These are phyloP conservation scores for Tadarida brasiliensis DNA, from an alignment of 2,797 vertebrate species.

Conservation along the genomic window DNA sequence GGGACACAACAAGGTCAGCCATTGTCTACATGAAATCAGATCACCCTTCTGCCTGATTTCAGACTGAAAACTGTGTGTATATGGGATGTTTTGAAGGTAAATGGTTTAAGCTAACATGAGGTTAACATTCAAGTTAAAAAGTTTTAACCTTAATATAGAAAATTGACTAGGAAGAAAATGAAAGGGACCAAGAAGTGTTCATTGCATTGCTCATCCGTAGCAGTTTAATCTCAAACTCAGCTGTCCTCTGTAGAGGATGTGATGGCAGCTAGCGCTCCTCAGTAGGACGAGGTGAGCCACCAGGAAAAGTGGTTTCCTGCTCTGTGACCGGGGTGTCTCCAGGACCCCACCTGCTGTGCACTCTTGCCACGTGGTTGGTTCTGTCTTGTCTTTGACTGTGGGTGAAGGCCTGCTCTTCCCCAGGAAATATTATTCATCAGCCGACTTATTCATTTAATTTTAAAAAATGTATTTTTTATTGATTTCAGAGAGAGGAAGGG, in stretches of 20 bases:
- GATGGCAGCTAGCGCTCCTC: neutral
- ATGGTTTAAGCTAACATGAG: neutral
- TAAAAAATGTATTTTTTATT: too few relatives aligned
- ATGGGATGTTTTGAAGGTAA: neutral
- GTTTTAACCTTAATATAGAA: constrained; percentile 22
- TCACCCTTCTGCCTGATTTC: neutral
- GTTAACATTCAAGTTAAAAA: neutral
- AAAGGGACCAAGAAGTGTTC: neutral
- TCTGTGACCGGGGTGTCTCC: neutral
- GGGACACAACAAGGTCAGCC: neutral
- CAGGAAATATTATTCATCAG: constrained; percentile 16
- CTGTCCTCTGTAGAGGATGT: fast-evolving
- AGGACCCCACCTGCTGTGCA: neutral
- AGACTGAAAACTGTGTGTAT: neutral
- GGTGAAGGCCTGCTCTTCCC: neutral
- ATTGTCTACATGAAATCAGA: neutral
- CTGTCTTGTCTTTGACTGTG: neutral
- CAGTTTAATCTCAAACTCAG: neutral
- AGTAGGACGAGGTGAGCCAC: neutral
- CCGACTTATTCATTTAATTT: neutral
- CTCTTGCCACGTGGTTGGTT: neutral
- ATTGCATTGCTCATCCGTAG: neutral
- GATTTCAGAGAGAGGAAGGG: too few relatives aligned
- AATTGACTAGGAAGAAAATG: constrained; percentile 6
- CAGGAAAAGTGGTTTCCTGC: neutral